Base-by-base conservation (phyloP, 1,140 invertebrate species). In the Chymomyza costata region DNA sequence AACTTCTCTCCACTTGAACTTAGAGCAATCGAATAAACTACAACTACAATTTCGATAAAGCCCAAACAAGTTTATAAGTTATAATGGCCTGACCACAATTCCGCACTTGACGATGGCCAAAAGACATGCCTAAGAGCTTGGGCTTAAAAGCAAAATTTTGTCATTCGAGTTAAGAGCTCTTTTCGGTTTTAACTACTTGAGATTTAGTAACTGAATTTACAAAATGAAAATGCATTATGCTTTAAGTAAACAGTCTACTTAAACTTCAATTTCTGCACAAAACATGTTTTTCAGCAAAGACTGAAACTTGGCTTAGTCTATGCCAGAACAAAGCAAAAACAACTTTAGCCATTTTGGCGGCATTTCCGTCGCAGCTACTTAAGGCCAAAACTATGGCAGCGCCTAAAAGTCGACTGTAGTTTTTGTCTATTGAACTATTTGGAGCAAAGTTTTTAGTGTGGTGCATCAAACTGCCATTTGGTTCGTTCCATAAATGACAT, bases 31-130 rank as follows among this genome's bases (percentile, higher is more conserved):
- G 11, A n/a, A 2, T 0, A 11, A 40, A 1, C 1, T 14, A 32
- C 17, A 45, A 16, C 7, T 17, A n/a, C n/a, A n/a, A n/a, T n/a
- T n/a, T n/a, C n/a, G n/a, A n/a, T n/a, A 21, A 19, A 18, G 54
- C 16, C 13, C 14, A 18, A 46, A 28, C 46, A 39, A 39, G 58
- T 38, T 66, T 67, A 63, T 65, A 78, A 78, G 63, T 78, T 78
- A 78, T 78, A 78, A 78, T 78, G 71, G 71, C 63, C 73, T 71
- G 71, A 78, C 71, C 71, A 78, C 73, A 78, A 71, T 58, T 66
- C 78, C 53, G 73, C 59, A 67, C 71, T 78, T 71, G 63, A 78
- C 48, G 48, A 53, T 50, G 59, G 54, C 73, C 71, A 64, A 78
- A 78, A 78, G 71, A 70, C 71, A 78, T 78, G 73, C 67, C 80